phyloP scores from a whole-genome alignment of 2,888 invertebrate species.

The Dichetophora obliterata region DNA sequence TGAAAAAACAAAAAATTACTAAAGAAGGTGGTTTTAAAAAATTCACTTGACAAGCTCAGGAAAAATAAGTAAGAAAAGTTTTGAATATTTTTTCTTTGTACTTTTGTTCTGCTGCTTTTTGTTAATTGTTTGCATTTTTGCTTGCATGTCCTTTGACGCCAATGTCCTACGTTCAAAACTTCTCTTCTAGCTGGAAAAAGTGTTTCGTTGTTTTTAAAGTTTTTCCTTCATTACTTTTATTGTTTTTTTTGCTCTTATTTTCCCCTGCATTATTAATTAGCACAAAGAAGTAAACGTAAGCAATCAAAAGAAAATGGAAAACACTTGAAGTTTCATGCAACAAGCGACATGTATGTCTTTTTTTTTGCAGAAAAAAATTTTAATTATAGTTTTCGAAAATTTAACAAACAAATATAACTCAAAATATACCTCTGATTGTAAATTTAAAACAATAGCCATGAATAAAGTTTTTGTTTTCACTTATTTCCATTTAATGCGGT shows the following conservation, averaged over 20 bases:
- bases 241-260: background rate
- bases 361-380: too few species aligned
- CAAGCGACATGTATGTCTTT: background rate
- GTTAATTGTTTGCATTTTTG: slow-evolving; percentile 32
- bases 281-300: background rate
- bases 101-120: background rate
- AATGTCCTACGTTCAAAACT: background rate
- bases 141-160: slow-evolving; percentile 26
- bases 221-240: background rate
- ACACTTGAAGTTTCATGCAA: background rate
- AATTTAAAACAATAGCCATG: too few species aligned
- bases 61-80: slow-evolving; percentile 15
- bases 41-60: background rate
- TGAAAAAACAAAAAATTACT: background rate
- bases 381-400: too few species aligned
- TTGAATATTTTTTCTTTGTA: slow-evolving; percentile 6
- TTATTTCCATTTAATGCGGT: too few species aligned
- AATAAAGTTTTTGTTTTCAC: too few species aligned
- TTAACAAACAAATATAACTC: too few species aligned
- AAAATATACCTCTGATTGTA: too few species aligned
- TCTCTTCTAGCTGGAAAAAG: background rate
- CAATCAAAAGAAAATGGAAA: background rate
- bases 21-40: slow-evolving; percentile 4
- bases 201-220: slow-evolving; percentile 6
- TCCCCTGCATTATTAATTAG: slow-evolving; percentile 28